Evolutionary conservation across 1,140 invertebrate genomes (phyloP), one percentile per base, ranked within the genome.

Genomic region (Drosophila tristis): DNA sequence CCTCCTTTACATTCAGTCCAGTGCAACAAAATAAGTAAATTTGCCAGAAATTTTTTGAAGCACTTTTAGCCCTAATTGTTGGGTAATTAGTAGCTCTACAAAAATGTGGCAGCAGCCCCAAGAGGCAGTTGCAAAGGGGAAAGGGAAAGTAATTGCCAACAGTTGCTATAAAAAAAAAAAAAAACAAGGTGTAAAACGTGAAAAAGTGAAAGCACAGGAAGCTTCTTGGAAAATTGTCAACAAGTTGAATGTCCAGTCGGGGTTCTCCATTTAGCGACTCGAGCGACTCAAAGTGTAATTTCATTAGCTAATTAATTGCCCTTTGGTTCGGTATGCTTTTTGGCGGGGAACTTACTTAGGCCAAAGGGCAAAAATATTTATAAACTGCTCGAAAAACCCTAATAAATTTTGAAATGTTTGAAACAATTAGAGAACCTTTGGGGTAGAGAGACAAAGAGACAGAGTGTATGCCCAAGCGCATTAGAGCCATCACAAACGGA

Each of bases 271-370:
- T 25, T 25, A 25, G 4, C 23, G 20, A 20, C 20, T 20, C 20
- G 1, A 58, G 78, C 23, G 42, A 58, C 47, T 43, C 35, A 51
- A 72, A 80, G 47, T 62, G 49, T 86, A 85, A 86, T 74, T 86
- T 85, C 68, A 85, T 85, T 86, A 85, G 81, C 67, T 85, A 86
- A 87, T 85, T 85, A 85, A 85, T 80, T 74, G 78, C 53, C 61
- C 49, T 54, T 54, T 35, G 61, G 63, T 63, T 78, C 61, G 60
- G 53, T 67, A 78, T 64, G 70, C 35, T 11, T 39, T 73, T 50
- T 49, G 48, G 51, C 42, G 61, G 11, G 35, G 11, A 4, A 39
- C 9, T 4, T 39, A 57, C 57, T 72, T 56, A 50, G 49, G 15
- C 47, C 53, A 58, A 75, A 50, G 45, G 57, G 35, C 65, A 71